Base-by-base conservation (phyloP, 2,797 vertebrate species). In the Gila robusta region DNA sequence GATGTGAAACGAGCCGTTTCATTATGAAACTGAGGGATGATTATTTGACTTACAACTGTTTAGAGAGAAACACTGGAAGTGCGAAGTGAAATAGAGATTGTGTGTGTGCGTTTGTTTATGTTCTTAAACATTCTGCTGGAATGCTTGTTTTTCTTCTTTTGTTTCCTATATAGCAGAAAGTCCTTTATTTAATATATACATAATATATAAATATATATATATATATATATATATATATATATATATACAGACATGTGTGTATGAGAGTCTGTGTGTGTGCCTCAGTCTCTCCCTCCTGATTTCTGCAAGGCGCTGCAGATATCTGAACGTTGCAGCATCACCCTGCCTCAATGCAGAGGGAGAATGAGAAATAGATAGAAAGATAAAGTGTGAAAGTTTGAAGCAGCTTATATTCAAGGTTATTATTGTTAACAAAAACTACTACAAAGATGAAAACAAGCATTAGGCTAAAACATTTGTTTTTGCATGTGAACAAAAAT, bases 241-340 rank as follows among this genome's bases (percentile, higher is more conserved):
- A 4, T 56, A 23, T 56, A 1, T 0, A 4, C 21, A 56, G 6
- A 47, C 14, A 47, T 21, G 19, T 21, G 6, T 54, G 49, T 5
- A 12, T 62, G 9, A 12, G 35, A 19, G 54, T 35, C 7, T 26
- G 14, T 49, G 47, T 80, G 17, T 80, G 17, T 72, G 47, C 47
- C 17, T 81, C 56, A 49, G 26, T 87, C 74, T 64, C 41, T 83
- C 77, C 32, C 32, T 76, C 17, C 26, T 28, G 71, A 52, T 52
- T 62, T 64, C 66, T 76, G 85, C 87, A 88, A 77, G 70, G 39
- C 49, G 77, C 62, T 84, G 88, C 81, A 84, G 81, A 87, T 82
- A 71, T 74, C 56, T 70, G 21, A 26, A 41, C 41, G 78, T 83
- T 54, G 83, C 79, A 82, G 66, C 81, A 86, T 87, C 77, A 80